Base-by-base conservation (phyloP, 1,140 invertebrate species). In the Plodia interpunctella region DNA sequence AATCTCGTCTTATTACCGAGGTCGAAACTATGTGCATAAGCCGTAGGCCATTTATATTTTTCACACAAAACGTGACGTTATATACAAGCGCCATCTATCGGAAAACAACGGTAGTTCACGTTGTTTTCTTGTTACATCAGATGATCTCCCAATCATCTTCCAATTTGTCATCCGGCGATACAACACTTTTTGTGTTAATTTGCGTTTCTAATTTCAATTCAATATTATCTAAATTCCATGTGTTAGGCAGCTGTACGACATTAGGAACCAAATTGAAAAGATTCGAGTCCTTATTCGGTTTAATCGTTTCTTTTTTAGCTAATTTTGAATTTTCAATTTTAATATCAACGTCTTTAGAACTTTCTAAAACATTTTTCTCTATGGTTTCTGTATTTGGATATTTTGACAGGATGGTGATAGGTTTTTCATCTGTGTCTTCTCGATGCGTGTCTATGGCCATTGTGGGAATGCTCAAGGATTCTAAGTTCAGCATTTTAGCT, bases 401-500 rank as follows among this genome's bases (percentile, higher is more conserved):
- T 5, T 18, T 55, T 15, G 62, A 59, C 57, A 62, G 25, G 49
- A 55, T 53, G 13, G 56, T 8, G 30, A 60, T 61, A 15, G 20
- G 25, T 20, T 65, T 60, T 3, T 59, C 38, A 28, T 59, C 35
- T 17, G 55, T 57, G 6, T 21, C 20, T 10, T 55, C 49, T 13
- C 17, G 20, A 10, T 32, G 49, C 20, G 13, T 44, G 49, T 54
- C 63, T 59, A 11, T 63, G 60, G 6, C 63, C 60, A 17, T 17
- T n/a, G 38, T 15, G 57, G 65, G 65, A 49, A 90, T 82, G 60
- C 84, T 89, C 5, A 90, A 68, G 0, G 88, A 90, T 59, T 90
- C 88, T 3, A 90, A 63, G 57, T 90, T 83, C 4, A 90, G 70
- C 73, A 90, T 80, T 68, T 90, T 90, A 0, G 90, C 88, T 10